Percentiles rank a stretch among this genome's conserved stretches.
Conservation (phyloP, 2,113 vertebrate genomes). For the Protobothrops flavoviridis region DNA sequence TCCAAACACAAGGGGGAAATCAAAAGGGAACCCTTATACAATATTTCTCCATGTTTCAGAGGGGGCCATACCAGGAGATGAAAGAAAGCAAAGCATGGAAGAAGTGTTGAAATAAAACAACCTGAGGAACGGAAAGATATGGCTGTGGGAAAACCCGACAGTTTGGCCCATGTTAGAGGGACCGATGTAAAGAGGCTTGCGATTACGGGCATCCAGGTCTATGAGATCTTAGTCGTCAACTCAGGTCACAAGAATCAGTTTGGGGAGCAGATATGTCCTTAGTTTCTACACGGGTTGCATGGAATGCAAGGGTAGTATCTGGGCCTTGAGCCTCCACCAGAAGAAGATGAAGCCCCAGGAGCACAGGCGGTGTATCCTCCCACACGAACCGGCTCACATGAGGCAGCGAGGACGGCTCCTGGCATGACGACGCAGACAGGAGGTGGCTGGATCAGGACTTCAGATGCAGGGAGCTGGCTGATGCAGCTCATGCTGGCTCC, state of each 20-base stretch:
- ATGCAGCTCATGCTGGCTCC: rapidly evolving
- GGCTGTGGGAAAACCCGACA: neutral
- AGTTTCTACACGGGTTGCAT: neutral
- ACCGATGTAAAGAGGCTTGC: neutral
- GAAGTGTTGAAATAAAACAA: neutral
- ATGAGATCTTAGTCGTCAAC: neutral
- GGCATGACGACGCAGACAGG: rapidly evolving
- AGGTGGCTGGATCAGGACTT: rapidly evolving
- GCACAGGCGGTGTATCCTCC: neutral
- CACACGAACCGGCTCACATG: neutral
- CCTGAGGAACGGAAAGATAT: neutral
- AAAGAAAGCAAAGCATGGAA: neutral
- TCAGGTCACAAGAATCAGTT: neutral
- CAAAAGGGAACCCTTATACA: neutral
- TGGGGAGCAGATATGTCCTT: neutral
- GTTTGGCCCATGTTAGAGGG: neutral
- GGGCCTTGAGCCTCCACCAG: neutral
- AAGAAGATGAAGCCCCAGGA: neutral
- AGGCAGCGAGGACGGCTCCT: neutral
- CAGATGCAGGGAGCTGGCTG: neutral
- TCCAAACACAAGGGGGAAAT: neutral
- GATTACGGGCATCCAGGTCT: neutral
- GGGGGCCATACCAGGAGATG: neutral
- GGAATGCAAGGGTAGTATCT: neutral
- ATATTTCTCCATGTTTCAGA: neutral